Evolutionary conservation across 2,888 invertebrate species (phyloP).

Genomic region (Meloe dianella): DNA sequence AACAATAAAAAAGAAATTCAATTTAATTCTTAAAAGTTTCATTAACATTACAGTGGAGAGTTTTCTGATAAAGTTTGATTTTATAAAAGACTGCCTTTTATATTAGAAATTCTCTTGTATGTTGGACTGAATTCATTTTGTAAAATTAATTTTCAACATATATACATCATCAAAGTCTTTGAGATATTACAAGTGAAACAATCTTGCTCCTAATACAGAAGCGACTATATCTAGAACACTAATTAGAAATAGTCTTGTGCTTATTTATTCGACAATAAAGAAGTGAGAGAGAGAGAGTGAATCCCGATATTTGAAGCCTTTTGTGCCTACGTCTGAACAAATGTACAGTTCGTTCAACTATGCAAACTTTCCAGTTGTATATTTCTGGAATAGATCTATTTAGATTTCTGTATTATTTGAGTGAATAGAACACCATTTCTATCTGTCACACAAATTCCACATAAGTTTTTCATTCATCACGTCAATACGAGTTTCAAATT

Average conservation of each 20-base stretch:
- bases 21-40: background rate
- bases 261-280: background rate
- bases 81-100: background rate
- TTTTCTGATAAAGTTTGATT: conserved; percentile 2
- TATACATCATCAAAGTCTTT: conserved; percentile 4
- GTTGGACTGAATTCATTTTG: background rate
- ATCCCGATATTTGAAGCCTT: too few species aligned
- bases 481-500: conserved; percentile 13
- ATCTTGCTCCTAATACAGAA: background rate
- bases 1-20: background rate
- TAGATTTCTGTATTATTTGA: too few species aligned
- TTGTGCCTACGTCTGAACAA: too few species aligned
- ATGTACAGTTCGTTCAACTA: background rate
- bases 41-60: background rate
- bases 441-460: background rate
- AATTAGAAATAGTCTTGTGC: background rate
- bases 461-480: background rate
- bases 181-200: background rate
- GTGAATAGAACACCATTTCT: background rate
- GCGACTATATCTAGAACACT: background rate
- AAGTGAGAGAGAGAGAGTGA: background rate
- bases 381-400: background rate
- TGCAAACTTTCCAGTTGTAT: background rate
- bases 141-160: conserved; percentile 2
- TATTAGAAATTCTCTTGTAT: conserved; percentile 1